phyloP scores from a whole-genome alignment of 2,888 invertebrate species.

The Dryadula phaetusa region DNA sequence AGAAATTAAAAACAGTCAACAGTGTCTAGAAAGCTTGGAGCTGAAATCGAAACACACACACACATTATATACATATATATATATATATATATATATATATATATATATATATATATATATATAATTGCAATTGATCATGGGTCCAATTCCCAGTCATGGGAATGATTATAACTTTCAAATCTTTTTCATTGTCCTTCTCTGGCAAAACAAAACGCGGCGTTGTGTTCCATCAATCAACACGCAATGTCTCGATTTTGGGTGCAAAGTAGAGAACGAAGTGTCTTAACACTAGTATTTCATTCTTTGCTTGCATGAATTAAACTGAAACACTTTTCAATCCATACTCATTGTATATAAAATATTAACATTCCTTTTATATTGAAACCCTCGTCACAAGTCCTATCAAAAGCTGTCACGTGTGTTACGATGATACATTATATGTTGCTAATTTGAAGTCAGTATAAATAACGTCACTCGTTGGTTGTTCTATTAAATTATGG shows the following conservation, averaged over 20 bases:
- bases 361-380: slow-evolving; percentile 5
- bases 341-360: too few species aligned
- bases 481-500: background rate
- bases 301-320: too few species aligned
- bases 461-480: background rate
- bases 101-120: too few species aligned
- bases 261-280: background rate
- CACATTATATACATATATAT: too few species aligned
- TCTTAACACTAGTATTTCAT: too few species aligned
- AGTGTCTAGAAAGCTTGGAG: too few species aligned
- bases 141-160: background rate
- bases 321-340: too few species aligned
- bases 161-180: background rate
- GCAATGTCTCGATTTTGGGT: background rate
- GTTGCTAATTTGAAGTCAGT: background rate
- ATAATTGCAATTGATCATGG: background rate
- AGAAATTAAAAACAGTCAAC: too few species aligned
- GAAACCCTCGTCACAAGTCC: slow-evolving; percentile 29
- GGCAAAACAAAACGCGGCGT: too few species aligned
- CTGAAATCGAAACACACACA: too few species aligned
- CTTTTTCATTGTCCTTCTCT: background rate
- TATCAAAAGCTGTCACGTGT: slow-evolving; percentile 40
- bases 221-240: too few species aligned
- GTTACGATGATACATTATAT: background rate
- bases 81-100: too few species aligned